phyloP scores from a whole-genome alignment of 2,113 vertebrate genomes.

The Callopanchax toddi region DNA sequence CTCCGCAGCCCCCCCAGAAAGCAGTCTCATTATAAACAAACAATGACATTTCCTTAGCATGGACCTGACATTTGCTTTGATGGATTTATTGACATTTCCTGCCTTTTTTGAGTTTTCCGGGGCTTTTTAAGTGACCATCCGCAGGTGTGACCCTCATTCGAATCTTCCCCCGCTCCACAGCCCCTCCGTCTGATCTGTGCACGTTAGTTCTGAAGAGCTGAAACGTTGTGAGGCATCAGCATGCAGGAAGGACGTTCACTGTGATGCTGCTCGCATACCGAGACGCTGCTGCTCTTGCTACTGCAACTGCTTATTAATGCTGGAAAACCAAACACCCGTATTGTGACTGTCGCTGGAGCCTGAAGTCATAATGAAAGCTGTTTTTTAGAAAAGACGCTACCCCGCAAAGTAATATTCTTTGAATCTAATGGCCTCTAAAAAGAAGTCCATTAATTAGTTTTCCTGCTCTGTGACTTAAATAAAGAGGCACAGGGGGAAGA shows the following conservation, averaged over 20 bases:
- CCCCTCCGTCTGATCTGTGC: conserved; percentile 4
- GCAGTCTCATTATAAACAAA: conserved; percentile 53
- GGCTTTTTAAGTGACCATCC: conserved; percentile 31
- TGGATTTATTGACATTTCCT: conserved; percentile 72
- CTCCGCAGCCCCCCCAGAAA: conserved; percentile 9
- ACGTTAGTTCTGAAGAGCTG: conserved; percentile 36
- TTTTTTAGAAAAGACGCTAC: conserved; percentile 27
- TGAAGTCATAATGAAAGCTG: conserved; percentile 53
- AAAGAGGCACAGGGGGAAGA: conserved; percentile 39
- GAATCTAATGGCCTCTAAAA: conserved; percentile 54
- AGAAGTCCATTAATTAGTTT: conserved; percentile 58
- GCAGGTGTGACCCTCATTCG: conserved; percentile 17
- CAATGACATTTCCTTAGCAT: conserved; percentile 72
- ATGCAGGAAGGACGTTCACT: conserved; percentile 18
- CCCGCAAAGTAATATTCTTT: conserved; percentile 52
- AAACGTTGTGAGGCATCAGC: conserved; percentile 15
- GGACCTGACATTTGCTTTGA: conserved; percentile 72
- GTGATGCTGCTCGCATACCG: conserved; percentile 19
- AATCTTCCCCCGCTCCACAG: not conserved
- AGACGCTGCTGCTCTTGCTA: conserved; percentile 6
- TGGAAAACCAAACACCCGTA: conserved; percentile 42
- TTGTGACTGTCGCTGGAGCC: conserved; percentile 48
- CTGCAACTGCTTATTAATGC: conserved; percentile 22
- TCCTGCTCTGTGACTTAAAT: conserved; percentile 42
- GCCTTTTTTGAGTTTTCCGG: conserved; percentile 12